Percentiles rank a stretch among this genome's conserved stretches.
phyloP scores from a whole-genome alignment of 2,888 invertebrate genomes.

The Sinelater perroti region DNA sequence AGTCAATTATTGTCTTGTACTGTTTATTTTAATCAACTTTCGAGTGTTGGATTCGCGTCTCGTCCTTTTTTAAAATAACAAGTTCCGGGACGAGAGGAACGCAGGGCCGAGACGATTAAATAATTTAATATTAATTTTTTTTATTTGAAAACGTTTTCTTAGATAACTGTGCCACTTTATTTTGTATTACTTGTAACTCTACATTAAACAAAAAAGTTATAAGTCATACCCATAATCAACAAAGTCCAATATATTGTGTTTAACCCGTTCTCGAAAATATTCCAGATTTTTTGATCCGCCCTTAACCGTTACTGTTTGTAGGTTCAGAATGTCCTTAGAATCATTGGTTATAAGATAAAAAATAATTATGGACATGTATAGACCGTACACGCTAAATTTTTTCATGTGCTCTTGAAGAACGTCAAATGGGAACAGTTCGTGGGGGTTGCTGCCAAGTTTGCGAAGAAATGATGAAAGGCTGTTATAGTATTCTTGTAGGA shows the following conservation, averaged over 20 bases:
- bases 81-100: too few relatives aligned
- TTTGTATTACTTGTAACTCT: too few relatives aligned
- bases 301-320: neutral
- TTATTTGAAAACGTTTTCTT: too few relatives aligned
- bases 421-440: conserved; percentile 47
- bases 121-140: too few relatives aligned
- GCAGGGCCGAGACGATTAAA: too few relatives aligned
- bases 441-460: conserved; percentile 47
- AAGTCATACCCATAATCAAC: conserved; percentile 11
- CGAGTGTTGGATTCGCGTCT: too few relatives aligned
- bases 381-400: conserved; percentile 45
- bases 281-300: neutral
- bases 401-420: conserved; percentile 47
- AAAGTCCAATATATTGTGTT: conserved; percentile 18
- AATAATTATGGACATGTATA: conserved; percentile 44
- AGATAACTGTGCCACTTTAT: too few relatives aligned
- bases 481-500: conserved; percentile 47
- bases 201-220: too few relatives aligned
- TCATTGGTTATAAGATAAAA: conserved; percentile 22
- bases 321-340: conserved; percentile 16
- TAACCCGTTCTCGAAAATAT: neutral
- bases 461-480: conserved; percentile 41
- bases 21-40: too few relatives aligned
- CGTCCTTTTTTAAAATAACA: too few relatives aligned
- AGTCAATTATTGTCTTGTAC: too few relatives aligned